phyloP scores from a whole-genome alignment of 2,888 invertebrate species.

The Hanleya hanleyi region DNA sequence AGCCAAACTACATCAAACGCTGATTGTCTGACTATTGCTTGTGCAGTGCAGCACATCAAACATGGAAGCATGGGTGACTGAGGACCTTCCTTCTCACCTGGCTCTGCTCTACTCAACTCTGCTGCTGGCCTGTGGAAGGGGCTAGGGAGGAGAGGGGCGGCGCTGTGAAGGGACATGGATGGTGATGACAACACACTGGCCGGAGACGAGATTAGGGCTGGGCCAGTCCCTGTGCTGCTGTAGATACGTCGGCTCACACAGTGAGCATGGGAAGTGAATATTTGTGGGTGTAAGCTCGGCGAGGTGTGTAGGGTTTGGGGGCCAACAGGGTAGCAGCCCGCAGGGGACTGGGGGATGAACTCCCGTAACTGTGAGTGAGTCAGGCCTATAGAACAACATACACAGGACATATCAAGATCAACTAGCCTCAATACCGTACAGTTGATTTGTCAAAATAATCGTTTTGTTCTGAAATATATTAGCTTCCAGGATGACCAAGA shows the following conservation, averaged over 20 bases:
- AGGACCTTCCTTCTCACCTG: too few species aligned
- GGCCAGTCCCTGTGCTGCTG: neutral
- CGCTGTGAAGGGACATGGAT: neutral
- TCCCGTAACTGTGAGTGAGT: neutral
- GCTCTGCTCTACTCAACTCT: too few species aligned
- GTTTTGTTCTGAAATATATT: too few species aligned
- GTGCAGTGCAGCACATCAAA: too few species aligned
- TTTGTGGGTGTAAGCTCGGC: neutral
- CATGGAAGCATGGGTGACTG: too few species aligned
- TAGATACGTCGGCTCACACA: neutral
- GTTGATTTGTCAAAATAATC: too few species aligned
- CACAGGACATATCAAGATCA: too few species aligned
- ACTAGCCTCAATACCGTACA: too few species aligned
- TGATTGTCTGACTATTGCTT: too few species aligned
- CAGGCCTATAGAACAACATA: conserved; percentile 5
- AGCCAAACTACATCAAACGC: too few species aligned
- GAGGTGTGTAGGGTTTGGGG: neutral
- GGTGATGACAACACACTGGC: neutral
- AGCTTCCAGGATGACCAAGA: too few species aligned
- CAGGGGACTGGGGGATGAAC: neutral
- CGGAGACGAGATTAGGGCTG: neutral
- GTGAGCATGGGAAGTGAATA: neutral
- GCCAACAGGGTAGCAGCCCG: neutral
- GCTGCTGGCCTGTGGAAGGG: conserved; percentile 20
- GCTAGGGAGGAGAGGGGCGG: neutral